These are phyloP conservation scores for Lasioglossum oenotherae DNA, from an alignment of 2,888 invertebrate genomes.

Conservation along the genomic window DNA sequence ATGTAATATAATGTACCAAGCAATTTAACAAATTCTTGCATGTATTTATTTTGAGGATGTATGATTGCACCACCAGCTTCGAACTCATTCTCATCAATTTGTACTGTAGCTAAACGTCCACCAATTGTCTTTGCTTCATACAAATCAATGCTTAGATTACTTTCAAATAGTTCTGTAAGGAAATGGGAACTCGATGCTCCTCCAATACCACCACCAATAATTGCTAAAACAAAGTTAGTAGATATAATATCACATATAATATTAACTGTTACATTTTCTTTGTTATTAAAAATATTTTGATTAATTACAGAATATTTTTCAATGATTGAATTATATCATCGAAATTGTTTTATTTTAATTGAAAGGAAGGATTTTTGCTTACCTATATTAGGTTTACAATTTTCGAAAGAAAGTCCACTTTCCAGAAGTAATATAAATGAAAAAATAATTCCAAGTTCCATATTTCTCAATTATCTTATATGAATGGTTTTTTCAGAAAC, in stretches of 20 bases:
- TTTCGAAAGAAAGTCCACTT: conserved; percentile 32
- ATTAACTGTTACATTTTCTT: not conserved
- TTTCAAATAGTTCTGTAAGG: conserved; percentile 83
- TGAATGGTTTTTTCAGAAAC: not conserved
- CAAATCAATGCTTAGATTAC: conserved; percentile 85
- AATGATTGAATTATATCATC: conserved; percentile 10
- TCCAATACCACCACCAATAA: conserved; percentile 88
- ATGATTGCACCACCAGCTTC: conserved; percentile 88
- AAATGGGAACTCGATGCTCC: conserved; percentile 87
- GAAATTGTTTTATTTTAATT: not conserved
- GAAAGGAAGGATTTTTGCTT: conserved; percentile 25
- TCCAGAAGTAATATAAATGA: conserved; percentile 34
- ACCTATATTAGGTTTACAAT: conserved; percentile 71
- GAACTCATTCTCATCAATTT: conserved; percentile 84
- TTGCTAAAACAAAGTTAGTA: conserved; percentile 82
- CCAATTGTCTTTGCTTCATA: conserved; percentile 86
- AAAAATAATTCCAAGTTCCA: conserved; percentile 26
- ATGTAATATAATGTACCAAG: conserved; percentile 82
- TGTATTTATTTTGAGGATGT: conserved; percentile 86
- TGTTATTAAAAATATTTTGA: not conserved
- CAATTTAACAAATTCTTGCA: conserved; percentile 85
- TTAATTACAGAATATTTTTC: not conserved
- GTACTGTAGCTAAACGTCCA: conserved; percentile 86
- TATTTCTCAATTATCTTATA: not conserved
- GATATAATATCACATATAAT: not conserved